A percentile compares a stretch with the other conserved stretches of the same genome.
phyloP scores from a whole-genome alignment of 2,113 vertebrate species.

The Micromys minutus region DNA sequence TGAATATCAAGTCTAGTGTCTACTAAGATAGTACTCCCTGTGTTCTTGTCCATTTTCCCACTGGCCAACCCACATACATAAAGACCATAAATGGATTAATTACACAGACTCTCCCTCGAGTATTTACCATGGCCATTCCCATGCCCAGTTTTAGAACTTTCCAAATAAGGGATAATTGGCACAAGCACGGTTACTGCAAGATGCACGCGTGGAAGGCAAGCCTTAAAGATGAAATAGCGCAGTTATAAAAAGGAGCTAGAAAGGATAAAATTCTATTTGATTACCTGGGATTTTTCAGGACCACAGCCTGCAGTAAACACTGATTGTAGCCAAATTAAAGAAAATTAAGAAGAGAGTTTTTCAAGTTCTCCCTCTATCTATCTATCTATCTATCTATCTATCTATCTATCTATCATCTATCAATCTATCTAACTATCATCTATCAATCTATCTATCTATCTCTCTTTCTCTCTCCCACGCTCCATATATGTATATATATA shows the following conservation, averaged over 20 bases:
- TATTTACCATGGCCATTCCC: constrained; percentile 18
- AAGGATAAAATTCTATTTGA: not conserved
- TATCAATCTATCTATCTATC: too few relatives aligned
- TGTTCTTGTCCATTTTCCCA: not conserved
- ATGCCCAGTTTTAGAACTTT: constrained; percentile 41
- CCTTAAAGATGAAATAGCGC: constrained; percentile 28
- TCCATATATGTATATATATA: not conserved
- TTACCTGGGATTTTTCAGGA: not conserved
- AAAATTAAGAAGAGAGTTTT: constrained; percentile 10
- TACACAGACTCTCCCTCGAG: not conserved
- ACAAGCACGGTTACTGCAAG: not conserved
- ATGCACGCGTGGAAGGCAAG: constrained; percentile 4
- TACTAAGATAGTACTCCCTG: constrained; percentile 19
- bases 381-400: too few relatives aligned
- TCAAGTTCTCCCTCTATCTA: not conserved
- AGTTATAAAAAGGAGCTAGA: not conserved
- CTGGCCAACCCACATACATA: not conserved
- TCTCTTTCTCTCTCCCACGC: too few relatives aligned
- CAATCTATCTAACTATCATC: too few relatives aligned
- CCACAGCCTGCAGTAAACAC: not conserved
- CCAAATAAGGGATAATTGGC: constrained; percentile 44
- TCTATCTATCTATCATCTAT: too few relatives aligned
- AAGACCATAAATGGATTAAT: constrained; percentile 11
- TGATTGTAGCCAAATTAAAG: not conserved
- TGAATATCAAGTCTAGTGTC: not conserved